Conservation (phyloP, 1,140 invertebrate genomes). For the Papilio polytes region DNA sequence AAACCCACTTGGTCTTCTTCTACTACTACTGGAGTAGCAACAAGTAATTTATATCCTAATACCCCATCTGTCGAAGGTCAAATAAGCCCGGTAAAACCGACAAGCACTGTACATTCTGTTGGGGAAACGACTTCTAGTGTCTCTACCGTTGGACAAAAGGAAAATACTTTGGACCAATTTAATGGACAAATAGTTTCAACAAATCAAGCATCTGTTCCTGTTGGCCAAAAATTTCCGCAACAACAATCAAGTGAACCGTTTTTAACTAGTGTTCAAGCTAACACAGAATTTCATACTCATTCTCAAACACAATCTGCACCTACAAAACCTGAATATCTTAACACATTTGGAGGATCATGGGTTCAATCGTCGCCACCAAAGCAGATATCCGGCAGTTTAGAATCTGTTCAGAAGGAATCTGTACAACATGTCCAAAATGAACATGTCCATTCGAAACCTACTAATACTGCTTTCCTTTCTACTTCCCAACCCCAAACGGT, state of each 20-base stretch:
- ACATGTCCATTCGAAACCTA: neutral
- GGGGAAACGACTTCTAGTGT: neutral
- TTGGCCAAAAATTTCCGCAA: neutral
- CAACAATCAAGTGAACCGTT: neutral
- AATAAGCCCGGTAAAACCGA: neutral
- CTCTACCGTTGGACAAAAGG: neutral
- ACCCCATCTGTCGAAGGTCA: conserved; percentile 1
- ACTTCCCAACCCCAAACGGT: neutral
- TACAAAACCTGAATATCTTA: conserved; percentile 1
- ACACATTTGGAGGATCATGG: neutral
- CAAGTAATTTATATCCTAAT: neutral
- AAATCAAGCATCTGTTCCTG: neutral
- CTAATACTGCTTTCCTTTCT: neutral
- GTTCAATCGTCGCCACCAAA: neutral
- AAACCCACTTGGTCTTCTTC: neutral
- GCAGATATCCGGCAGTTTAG: neutral
- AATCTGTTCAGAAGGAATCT: neutral
- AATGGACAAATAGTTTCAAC: neutral
- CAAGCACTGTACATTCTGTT: neutral
- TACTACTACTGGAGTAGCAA: neutral
- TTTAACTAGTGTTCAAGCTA: neutral
- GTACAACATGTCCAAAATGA: neutral
- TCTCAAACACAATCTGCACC: neutral
- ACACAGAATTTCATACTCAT: neutral
- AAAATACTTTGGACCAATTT: neutral